Evolutionary conservation across 1,140 invertebrate genomes (phyloP), one percentile per base, ranked within the genome.

Genomic region (Drosophila ananassae): DNA sequence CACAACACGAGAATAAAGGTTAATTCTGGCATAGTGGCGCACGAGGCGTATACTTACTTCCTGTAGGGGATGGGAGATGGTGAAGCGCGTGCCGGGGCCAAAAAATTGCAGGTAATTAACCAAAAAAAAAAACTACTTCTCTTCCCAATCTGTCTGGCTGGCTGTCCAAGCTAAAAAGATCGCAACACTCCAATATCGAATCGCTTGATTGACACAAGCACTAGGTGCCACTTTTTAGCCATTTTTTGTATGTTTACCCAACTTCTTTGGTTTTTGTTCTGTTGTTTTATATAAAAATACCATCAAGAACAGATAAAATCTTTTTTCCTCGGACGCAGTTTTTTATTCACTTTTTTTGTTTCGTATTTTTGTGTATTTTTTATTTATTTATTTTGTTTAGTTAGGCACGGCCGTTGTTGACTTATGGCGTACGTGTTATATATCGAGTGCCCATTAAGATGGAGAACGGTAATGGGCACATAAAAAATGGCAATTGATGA

Each of bases 21-120:
- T 34, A 28, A 64, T 46, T 75, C 79, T 68, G 74, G n/a, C 41
- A 44, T 44, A 21, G 13, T 21, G 41, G 72, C 61, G 22, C 74
- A 52, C 66, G 79, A 63, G 62, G 67, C 78, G 61, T 73, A 64
- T 55, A 60, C 72, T 63, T 55, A 79, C 69, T 83, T 83, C 79
- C 79, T 82, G 79, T 46, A 24, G 39, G 64, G 44, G 34, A 71
- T 57, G 24, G 32, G 12, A 12, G 34, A 17, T n/a, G 59, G 28
- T n/a, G 34, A 60, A 77, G 46, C 81, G 81, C 81, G 81, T 85
- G 82, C 82, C 82, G 58, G 58, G 1, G 10, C 59, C 58, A 50
- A 58, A 53, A 57, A 79, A 83, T 76, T 76, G 50, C 66, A 78
- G 82, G 82, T 73, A 85, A 87, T 87, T 85, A 85, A 71, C 39